A percentile compares a stretch with the other conserved stretches of the same genome.
Evolutionary conservation across 2,797 vertebrate genomes (phyloP).

Genomic region (Anisognathus igniventris): DNA sequence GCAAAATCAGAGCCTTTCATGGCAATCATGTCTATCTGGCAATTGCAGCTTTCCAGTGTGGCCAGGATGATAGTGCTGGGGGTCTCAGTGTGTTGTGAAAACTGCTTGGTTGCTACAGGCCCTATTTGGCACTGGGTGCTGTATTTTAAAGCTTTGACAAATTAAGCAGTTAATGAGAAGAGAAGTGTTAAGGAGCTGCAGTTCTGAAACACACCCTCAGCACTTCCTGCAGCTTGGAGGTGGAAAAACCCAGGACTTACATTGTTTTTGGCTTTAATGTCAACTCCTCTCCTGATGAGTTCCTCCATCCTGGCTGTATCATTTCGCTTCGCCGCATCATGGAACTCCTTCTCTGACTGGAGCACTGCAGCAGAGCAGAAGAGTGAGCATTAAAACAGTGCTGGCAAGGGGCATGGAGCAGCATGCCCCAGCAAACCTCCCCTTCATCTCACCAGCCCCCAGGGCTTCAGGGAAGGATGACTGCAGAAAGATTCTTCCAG

Average conservation of each 20-base stretch:
- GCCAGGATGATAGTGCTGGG: background rate
- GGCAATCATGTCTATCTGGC: background rate
- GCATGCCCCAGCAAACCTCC: background rate
- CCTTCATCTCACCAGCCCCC: rapidly evolving
- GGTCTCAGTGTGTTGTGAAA: background rate
- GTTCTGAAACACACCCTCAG: background rate
- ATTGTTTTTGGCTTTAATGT: constrained; percentile 83
- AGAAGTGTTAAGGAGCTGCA: rapidly evolving
- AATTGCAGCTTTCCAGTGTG: background rate
- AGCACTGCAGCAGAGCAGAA: constrained; percentile 75
- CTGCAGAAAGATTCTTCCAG: background rate
- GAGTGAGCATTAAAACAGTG: background rate
- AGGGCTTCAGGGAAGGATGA: background rate
- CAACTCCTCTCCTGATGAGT: constrained; percentile 81
- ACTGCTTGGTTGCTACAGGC: background rate
- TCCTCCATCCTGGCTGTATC: constrained; percentile 77
- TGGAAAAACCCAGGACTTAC: constrained; percentile 66
- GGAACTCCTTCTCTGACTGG: constrained; percentile 85
- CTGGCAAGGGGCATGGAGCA: background rate
- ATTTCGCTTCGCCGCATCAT: constrained; percentile 81
- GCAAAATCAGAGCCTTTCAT: background rate
- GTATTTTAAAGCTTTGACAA: background rate
- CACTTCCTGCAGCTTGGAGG: background rate
- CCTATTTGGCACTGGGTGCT: background rate
- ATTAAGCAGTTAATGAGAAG: background rate